These are phyloP conservation scores for Rhopalosiphum padi DNA, from an alignment of 1,140 invertebrate species.

Conservation along the genomic window DNA sequence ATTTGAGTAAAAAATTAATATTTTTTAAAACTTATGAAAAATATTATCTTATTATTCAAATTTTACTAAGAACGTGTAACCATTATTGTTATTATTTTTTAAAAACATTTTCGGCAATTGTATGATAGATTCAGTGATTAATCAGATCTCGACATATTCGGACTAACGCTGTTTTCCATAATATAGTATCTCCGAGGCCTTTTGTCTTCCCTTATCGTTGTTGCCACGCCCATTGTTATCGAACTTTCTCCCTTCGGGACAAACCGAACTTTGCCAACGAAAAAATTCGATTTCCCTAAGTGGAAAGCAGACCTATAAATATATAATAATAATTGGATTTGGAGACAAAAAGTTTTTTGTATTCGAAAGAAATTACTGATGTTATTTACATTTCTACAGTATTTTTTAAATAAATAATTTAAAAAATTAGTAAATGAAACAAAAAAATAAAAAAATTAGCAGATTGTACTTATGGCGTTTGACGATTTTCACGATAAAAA, in stretches of 20 bases:
- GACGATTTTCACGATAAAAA: not conserved
- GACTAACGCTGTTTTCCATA: slow-evolving; percentile 27
- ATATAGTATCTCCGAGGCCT: slow-evolving; percentile 12
- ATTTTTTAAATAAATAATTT: not conserved
- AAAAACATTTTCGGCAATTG: not conserved
- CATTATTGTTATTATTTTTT: not conserved
- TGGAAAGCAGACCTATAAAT: slow-evolving; percentile 46
- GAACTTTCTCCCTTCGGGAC: slow-evolving; percentile 48
- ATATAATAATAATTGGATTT: slow-evolving; percentile 42
- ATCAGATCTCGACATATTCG: slow-evolving; percentile 17
- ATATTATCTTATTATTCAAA: not conserved
- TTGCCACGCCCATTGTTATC: slow-evolving; percentile 53
- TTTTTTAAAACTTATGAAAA: not conserved
- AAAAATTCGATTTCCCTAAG: slow-evolving; percentile 57
- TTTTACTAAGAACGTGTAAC: not conserved
- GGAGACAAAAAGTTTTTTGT: not conserved
- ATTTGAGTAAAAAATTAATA: not conserved
- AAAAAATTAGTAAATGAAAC: not conserved
- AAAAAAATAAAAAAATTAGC: not conserved
- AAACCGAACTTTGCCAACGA: slow-evolving; percentile 37
- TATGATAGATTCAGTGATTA: slow-evolving; percentile 15
- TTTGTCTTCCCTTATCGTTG: slow-evolving; percentile 55
- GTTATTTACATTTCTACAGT: not conserved
- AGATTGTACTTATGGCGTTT: not conserved
- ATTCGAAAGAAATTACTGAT: not conserved